Conservation (phyloP, 2,888 invertebrate species). For the Agonum fuliginosum region DNA sequence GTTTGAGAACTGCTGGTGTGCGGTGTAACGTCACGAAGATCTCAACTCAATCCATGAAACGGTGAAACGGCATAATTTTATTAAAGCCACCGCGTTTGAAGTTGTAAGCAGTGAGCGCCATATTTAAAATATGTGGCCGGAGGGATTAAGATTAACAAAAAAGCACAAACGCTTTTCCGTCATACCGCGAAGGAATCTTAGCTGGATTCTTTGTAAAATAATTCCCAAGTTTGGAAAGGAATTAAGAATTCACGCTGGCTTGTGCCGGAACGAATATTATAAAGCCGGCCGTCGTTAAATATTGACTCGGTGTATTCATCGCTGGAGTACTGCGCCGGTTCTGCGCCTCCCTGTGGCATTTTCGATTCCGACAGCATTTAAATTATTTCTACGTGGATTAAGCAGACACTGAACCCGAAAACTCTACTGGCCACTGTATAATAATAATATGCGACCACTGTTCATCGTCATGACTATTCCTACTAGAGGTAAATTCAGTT, state of each 20-base stretch:
- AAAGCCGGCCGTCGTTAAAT: conserved; percentile 27
- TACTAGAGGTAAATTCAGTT: too few relatives aligned
- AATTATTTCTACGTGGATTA: conserved; percentile 11
- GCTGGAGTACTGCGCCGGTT: neutral
- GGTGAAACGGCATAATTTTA: conserved; percentile 47
- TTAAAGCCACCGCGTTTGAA: conserved; percentile 37
- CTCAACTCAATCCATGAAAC: conserved; percentile 38
- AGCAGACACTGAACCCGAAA: too few relatives aligned
- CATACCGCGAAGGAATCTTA: conserved; percentile 25
- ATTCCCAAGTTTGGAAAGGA: conserved; percentile 48
- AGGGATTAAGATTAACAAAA: conserved; percentile 51
- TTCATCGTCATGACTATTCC: too few relatives aligned
- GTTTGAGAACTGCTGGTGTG: conserved; percentile 18
- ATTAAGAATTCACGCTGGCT: conserved; percentile 42
- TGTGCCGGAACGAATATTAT: conserved; percentile 36
- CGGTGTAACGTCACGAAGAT: conserved; percentile 6
- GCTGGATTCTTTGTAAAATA: conserved; percentile 41
- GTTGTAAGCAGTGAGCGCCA: conserved; percentile 28
- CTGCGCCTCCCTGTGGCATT: conserved; percentile 19
- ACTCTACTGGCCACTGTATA: neutral
- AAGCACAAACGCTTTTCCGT: conserved; percentile 43
- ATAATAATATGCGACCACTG: too few relatives aligned
- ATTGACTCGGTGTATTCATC: conserved; percentile 45
- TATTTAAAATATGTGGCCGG: conserved; percentile 54
- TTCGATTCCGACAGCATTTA: conserved; percentile 24